Base-by-base conservation (phyloP, 1,140 invertebrate genomes). In the Scaptodrosophila lebanonensis region DNA sequence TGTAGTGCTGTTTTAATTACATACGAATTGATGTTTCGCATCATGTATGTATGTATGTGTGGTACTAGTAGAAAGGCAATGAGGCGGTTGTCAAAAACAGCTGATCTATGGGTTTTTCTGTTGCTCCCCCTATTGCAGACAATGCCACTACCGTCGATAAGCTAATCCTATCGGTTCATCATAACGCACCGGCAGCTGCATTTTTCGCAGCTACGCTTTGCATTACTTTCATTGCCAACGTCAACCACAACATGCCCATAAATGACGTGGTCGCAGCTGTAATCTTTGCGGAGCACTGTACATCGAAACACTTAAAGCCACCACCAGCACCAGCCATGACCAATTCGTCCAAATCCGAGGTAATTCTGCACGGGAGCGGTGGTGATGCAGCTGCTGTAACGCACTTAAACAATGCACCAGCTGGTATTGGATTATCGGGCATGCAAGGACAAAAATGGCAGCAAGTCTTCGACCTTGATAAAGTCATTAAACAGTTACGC, bases 401-500 rank as follows among this genome's bases (percentile, higher is more conserved):
- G 9, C 66, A 58, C 1, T 15, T 62, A 11, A 54, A 71, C 15
- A 60, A 17, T 18, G 53, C 61, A 57, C 9, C 49, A 25, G 30
- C 62, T 9, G 25, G 15, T 1, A 45, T 36, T 11, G 38, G 43
- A 0, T 27, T 58, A 3, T 35, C 62, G 0, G 38, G 51, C 25
- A 35, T 84, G 48, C 83, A 85, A 38, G 73, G 77, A 0, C 83
- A 85, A 17, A 83, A 83, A 16, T 85, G 83, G 83, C 70, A 76
- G 13, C 70, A 79, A 42, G 48, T 76, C 15, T 85, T 85, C 2
- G 83, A 85, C 45, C 32, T 85, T 49, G 83, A 85, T 11, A 85
- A 85, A 40, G 53, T 85, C n/a, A 65, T 85, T 15, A 85, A 85
- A 13, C 83, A 85, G 32, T 25, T 85, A 1, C 77, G 83, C 11